Evolutionary conservation across 2,888 invertebrate genomes (phyloP).

Genomic region (Pachydiplax longipennis): DNA sequence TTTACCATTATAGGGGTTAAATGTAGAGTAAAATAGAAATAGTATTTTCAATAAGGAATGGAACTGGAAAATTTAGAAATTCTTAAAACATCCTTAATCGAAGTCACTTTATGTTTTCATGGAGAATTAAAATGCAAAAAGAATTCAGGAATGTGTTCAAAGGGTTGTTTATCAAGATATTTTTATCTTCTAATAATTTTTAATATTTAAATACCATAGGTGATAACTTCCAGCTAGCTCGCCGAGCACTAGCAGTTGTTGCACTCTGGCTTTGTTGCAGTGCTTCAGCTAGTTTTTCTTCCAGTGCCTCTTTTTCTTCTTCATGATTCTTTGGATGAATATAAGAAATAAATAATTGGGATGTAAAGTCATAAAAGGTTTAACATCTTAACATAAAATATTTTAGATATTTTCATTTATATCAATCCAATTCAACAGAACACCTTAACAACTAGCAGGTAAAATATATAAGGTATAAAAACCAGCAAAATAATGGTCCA

Average conservation of each 20-base stretch:
- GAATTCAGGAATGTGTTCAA: not conserved
- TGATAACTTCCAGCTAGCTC: not conserved
- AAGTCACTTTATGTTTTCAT: too few relatives aligned
- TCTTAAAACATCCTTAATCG: too few relatives aligned
- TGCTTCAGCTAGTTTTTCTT: not conserved
- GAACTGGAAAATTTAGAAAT: too few relatives aligned
- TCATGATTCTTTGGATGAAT: not conserved
- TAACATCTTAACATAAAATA: not conserved
- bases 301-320: slow-evolving; percentile 12
- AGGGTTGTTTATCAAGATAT: not conserved
- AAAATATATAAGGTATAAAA: not conserved
- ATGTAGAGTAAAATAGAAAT: too few relatives aligned
- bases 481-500: not conserved
- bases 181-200: not conserved
- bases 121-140: too few relatives aligned
- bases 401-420: not conserved
- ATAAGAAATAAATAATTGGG: not conserved
- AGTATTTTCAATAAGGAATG: too few relatives aligned
- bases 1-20: too few relatives aligned
- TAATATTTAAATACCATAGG: not conserved
- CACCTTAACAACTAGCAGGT: too few relatives aligned
- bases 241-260: not conserved
- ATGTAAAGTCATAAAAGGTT: not conserved
- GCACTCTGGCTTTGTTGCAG: not conserved
- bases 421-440: too few relatives aligned